Base-by-base conservation (phyloP, 2,888 invertebrate species). In the Lissonota sp. region DNA sequence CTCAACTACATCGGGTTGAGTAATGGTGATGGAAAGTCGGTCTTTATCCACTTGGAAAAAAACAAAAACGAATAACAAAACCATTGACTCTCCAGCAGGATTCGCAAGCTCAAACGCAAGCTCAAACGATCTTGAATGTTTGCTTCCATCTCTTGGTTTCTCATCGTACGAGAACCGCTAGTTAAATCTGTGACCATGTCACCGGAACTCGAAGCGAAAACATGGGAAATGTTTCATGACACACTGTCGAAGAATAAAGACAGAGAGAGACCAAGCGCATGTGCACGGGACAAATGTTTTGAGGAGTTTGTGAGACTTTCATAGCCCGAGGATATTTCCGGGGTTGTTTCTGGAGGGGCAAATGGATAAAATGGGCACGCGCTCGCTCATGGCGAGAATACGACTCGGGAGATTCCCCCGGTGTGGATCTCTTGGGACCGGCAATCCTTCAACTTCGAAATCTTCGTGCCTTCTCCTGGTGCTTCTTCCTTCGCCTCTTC, bases 1-100 rank as follows among this genome's bases (percentile, higher is more conserved):
- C 87, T 86, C 10, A 42, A 14, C 39, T 62, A 80, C 86, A 87
- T 26, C 5, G 8, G 87, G 86, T 91, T 92, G 91, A 91, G 88
- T 91, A 91, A 91, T 91, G 89, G 89, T 86, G 39, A 87, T 80
- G 83, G 87, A 46, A 44, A 66, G 75, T 71, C 44, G 57, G 14
- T 39, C 12, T 71, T 55, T 42, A 26, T 62, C 1, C 10, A 44
- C 51, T 53, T 7, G 58, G 12, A 51, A 55, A 62, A 26, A 26
- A 55, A 8, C 46, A 71, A 16, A 49, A 26, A 39, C 37, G 37
- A 60, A 60, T 57, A 4, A 46, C 46, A 4, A 1, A 1, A 53
- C 10, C 53, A 53, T 12, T 14, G 16, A 53, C 26, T 26, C 26
- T 26, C 3, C 26, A 26, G 26, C 26, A 26, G 26, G 26, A 26